Conservation (phyloP, 2,797 vertebrate species). For the Lepidocolaptes lacrymiger region DNA sequence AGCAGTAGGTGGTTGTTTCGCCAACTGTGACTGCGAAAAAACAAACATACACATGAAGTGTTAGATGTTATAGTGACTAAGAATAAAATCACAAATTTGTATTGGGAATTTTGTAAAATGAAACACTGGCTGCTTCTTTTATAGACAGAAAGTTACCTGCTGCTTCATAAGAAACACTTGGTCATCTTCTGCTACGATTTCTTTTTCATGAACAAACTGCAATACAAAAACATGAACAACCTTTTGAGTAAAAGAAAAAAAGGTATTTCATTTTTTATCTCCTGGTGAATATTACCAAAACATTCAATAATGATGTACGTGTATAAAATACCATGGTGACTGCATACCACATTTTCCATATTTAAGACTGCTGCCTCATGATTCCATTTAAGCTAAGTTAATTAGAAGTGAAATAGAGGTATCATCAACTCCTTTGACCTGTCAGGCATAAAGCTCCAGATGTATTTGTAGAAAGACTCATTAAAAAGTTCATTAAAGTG, state of each 20-base stretch:
- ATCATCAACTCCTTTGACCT: background rate
- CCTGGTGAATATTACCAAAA: background rate
- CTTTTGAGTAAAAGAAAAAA: background rate
- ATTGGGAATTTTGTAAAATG: background rate
- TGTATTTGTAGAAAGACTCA: background rate
- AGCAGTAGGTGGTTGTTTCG: slow-evolving; percentile 92
- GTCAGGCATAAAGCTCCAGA: background rate
- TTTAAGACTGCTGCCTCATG: background rate
- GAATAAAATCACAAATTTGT: background rate
- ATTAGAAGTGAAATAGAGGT: background rate
- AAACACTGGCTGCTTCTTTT: background rate
- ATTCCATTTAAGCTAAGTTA: background rate
- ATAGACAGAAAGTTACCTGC: slow-evolving; percentile 81
- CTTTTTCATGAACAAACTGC: slow-evolving; percentile 98
- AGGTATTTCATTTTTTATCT: background rate
- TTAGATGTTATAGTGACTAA: background rate
- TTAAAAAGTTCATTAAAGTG: background rate
- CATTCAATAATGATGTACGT: background rate
- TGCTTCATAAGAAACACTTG: slow-evolving; percentile 98
- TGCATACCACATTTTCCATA: background rate
- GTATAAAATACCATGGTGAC: background rate
- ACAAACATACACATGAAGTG: background rate
- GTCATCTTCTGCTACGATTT: slow-evolving; percentile 97
- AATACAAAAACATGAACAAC: slow-evolving; percentile 42
- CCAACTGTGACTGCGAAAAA: slow-evolving; percentile 87